These are phyloP conservation scores for Dolichallabes microphthalmus DNA, from an alignment of 2,113 vertebrate genomes.

Conservation along the genomic window DNA sequence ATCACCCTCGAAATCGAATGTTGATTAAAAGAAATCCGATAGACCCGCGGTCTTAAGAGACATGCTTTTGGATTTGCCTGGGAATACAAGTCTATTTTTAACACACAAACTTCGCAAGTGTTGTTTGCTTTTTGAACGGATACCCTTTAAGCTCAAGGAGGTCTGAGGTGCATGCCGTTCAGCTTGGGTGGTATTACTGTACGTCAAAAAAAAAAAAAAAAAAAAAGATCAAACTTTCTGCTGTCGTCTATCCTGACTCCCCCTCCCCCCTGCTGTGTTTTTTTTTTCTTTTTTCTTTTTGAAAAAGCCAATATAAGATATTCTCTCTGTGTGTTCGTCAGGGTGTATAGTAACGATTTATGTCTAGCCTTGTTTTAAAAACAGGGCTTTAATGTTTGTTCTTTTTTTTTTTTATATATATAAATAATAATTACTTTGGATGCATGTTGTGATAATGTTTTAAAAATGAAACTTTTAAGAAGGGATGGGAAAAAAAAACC, in stretches of 20 bases:
- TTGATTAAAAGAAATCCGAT: neutral
- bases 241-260: constrained; percentile 25
- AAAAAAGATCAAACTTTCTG: constrained; percentile 29
- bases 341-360: constrained; percentile 49
- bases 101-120: neutral
- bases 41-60: constrained; percentile 12
- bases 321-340: constrained; percentile 48
- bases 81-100: neutral
- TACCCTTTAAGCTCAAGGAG: constrained; percentile 41
- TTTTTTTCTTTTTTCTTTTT: constrained; percentile 22
- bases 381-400: constrained; percentile 59
- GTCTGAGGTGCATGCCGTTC: constrained; percentile 39
- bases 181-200: constrained; percentile 34
- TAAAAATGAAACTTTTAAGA: constrained; percentile 65
- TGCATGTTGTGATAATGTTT: constrained; percentile 70
- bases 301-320: constrained; percentile 54
- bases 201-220: neutral
- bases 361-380: constrained; percentile 58
- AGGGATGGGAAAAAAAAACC: constrained; percentile 46
- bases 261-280: neutral
- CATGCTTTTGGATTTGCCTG: neutral
- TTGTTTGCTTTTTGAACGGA: constrained; percentile 19
- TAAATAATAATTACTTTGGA: constrained; percentile 50
- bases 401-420: constrained; percentile 57
- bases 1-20: neutral